Percentiles rank a stretch among this genome's conserved stretches.
phyloP scores from a whole-genome alignment of 2,888 invertebrate species.

The Dryococelus australis region DNA sequence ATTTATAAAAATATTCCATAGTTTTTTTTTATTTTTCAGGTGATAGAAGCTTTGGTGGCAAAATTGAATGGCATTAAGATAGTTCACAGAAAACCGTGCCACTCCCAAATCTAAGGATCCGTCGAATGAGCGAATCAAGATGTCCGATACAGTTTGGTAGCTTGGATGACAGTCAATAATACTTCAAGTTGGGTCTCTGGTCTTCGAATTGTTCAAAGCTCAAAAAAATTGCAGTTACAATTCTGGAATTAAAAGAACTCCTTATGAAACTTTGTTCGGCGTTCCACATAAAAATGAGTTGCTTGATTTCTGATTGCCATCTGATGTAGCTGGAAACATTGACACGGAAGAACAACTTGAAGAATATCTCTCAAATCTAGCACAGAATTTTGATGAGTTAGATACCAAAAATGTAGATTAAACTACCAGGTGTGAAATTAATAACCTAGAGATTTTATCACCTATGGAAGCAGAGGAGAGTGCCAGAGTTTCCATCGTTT shows the following conservation, averaged over 20 bases:
- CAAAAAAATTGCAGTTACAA: too few species aligned
- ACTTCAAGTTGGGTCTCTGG: neutral
- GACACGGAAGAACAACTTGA: too few species aligned
- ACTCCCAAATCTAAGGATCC: slow-evolving; percentile 19
- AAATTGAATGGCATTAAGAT: neutral
- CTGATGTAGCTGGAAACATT: too few species aligned
- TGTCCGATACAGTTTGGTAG: too few species aligned
- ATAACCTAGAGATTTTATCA: neutral
- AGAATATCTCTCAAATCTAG: too few species aligned
- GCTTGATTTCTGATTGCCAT: slow-evolving; percentile 6
- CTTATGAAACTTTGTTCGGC: neutral
- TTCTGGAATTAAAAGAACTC: too few species aligned
- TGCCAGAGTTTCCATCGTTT: neutral
- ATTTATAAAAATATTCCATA: too few species aligned
- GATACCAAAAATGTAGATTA: neutral
- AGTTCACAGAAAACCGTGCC: slow-evolving; percentile 20
- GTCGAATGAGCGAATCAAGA: too few species aligned
- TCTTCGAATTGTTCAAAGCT: neutral
- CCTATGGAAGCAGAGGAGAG: neutral
- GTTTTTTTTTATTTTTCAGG: too few species aligned
- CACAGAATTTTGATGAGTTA: neutral
- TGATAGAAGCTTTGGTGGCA: neutral
- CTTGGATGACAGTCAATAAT: too few species aligned
- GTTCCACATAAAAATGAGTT: neutral
- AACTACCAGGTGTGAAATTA: neutral